Conservation (phyloP, 2,113 vertebrate species). For the Anarrhichthys ocellatus region DNA sequence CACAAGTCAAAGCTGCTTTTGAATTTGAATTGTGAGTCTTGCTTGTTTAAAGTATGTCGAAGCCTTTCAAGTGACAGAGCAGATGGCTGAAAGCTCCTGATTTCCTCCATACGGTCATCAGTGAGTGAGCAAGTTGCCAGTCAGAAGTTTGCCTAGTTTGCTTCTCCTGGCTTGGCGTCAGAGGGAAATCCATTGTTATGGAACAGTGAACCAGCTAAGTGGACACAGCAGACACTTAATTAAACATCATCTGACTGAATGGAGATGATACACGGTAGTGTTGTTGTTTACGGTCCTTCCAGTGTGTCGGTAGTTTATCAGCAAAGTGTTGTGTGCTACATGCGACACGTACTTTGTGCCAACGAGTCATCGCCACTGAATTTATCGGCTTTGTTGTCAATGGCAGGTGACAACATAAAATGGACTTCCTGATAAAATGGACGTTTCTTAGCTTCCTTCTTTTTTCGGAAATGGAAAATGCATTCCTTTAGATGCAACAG, state of each 20-base stretch:
- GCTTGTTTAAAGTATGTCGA: background rate
- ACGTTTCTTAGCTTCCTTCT: background rate
- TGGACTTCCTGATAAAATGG: too few relatives aligned
- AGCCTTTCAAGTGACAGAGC: background rate
- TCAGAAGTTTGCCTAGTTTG: slow-evolving; percentile 8
- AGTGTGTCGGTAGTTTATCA: background rate
- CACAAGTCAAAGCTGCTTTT: background rate
- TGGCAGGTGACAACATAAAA: too few relatives aligned
- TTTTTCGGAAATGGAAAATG: background rate
- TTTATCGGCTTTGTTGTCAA: background rate
- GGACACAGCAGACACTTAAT: slow-evolving; percentile 38
- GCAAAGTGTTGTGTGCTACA: background rate
- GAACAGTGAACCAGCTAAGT: slow-evolving; percentile 70
- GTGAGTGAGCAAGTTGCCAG: background rate
- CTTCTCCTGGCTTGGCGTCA: slow-evolving; percentile 15
- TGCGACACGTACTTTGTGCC: background rate
- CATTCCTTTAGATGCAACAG: background rate
- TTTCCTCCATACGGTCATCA: background rate
- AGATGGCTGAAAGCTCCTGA: background rate
- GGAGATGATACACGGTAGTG: background rate
- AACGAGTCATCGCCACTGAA: background rate
- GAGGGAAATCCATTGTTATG: slow-evolving; percentile 74
- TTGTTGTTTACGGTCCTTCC: slow-evolving; percentile 20
- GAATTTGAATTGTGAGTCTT: background rate
- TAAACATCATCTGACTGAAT: slow-evolving; percentile 40